Percentiles rank a stretch among this genome's conserved stretches.
Conservation (phyloP, 2,888 invertebrate species). For the Sympetrum striolatum region DNA sequence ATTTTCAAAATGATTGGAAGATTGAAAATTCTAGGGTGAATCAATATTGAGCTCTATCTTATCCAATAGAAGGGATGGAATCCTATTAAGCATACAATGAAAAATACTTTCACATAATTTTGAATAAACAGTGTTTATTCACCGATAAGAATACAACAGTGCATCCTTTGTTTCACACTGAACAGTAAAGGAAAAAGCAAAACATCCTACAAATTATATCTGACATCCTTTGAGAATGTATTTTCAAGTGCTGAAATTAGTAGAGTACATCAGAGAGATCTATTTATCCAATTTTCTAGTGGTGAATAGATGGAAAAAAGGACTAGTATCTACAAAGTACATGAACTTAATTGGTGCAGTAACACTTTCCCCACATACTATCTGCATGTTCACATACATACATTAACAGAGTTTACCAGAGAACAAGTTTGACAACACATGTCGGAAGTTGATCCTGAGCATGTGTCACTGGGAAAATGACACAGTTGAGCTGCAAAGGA, state of each 20-base stretch:
- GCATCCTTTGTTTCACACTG: constrained; percentile 11
- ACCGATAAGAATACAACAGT: constrained; percentile 28
- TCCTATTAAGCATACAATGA: too few relatives aligned
- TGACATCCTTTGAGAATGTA: neutral
- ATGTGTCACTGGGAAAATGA: too few relatives aligned
- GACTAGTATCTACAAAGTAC: constrained; percentile 7
- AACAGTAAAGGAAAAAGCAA: constrained; percentile 2
- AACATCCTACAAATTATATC: constrained; percentile 3
- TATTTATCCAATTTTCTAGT: constrained; percentile 9
- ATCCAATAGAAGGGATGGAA: too few relatives aligned
- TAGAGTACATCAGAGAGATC: neutral
- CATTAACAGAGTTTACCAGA: constrained; percentile 32
- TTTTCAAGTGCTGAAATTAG: neutral
- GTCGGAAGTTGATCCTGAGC: constrained; percentile 30
- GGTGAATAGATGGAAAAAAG: constrained; percentile 4
- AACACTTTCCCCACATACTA: constrained; percentile 17
- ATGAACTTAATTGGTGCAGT: constrained; percentile 30
- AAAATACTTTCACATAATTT: neutral
- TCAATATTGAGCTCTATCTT: too few relatives aligned
- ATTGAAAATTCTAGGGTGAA: too few relatives aligned
- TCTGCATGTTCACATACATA: constrained; percentile 17
- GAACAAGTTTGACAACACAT: constrained; percentile 27
- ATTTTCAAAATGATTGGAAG: too few relatives aligned
- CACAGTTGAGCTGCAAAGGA: too few relatives aligned
- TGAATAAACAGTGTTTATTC: constrained; percentile 30